Evolutionary conservation across 2,888 invertebrate species (phyloP).

Genomic region (Asteroscopus sphinx): DNA sequence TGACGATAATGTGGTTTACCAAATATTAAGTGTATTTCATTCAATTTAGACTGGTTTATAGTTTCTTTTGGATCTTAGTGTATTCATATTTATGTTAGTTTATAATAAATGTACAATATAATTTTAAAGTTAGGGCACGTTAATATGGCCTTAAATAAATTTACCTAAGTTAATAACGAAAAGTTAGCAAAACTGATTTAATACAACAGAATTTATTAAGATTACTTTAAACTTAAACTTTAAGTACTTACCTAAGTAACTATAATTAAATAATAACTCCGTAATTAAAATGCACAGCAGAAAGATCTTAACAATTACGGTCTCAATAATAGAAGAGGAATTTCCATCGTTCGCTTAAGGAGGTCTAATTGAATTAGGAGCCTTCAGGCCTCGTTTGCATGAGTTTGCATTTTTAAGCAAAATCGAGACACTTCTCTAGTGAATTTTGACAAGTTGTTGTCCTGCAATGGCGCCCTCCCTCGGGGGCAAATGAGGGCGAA

Average conservation of each 20-base stretch:
- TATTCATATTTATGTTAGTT: too few relatives aligned
- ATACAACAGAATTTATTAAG: neutral
- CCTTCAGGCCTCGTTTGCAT: slow-evolving; percentile 86
- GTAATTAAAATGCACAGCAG: slow-evolving; percentile 78
- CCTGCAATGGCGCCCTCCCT: slow-evolving; percentile 61
- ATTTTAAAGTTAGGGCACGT: too few relatives aligned
- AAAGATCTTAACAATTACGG: slow-evolving; percentile 78
- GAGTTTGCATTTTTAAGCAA: slow-evolving; percentile 87
- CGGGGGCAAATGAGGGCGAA: slow-evolving; percentile 64
- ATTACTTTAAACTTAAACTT: neutral
- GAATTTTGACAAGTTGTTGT: slow-evolving; percentile 81
- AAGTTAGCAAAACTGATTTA: too few relatives aligned
- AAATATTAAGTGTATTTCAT: too few relatives aligned
- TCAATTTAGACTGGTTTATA: too few relatives aligned
- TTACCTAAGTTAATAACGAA: too few relatives aligned
- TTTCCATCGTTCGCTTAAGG: slow-evolving; percentile 81
- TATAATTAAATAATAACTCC: slow-evolving; percentile 73
- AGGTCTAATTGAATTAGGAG: slow-evolving; percentile 85
- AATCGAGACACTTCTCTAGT: slow-evolving; percentile 75
- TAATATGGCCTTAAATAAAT: too few relatives aligned
- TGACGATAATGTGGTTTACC: too few relatives aligned
- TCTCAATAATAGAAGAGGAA: slow-evolving; percentile 78
- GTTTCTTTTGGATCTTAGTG: too few relatives aligned
- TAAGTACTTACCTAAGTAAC: neutral
- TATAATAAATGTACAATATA: too few relatives aligned